Evolutionary conservation across 2,113 vertebrate genomes (phyloP), one percentile per base, ranked within the genome.

Genomic region (Trinectes maculatus): DNA sequence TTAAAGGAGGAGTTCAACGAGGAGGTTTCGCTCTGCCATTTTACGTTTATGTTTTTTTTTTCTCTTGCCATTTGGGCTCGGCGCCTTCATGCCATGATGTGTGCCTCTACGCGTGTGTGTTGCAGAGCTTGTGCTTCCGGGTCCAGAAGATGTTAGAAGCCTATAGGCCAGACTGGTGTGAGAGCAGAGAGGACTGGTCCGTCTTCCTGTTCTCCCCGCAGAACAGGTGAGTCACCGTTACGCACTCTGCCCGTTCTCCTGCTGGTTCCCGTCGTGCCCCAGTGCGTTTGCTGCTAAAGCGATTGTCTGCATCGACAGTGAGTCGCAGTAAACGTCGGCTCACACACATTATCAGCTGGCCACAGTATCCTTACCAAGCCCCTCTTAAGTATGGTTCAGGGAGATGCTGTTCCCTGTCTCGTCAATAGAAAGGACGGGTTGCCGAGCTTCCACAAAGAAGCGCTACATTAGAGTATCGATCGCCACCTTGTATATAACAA

Each of bases 101-200:
- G 36, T 36, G 49, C n/a, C 39, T 19, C 39, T 51, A 3, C 57
- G 9, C 58, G 25, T 39, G 3, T 55, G 18, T 24, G 18, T 63
- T 73, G 61, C 83, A 99, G 98, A 98, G 94, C 46, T 85, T 98
- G 57, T 98, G 96, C 72, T 98, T 98, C 91, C 95, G 98, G 2
- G 90, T 99, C 68, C 93, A 94, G 90, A 99, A 98, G 93, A 98
- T 98, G 96, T 95, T 99, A 8, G 98, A 98, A 51, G 96, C 93
- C 5, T 98, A 99, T 82, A 95, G 95, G 48, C 98, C 98, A 0
- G 95, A 96, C 75, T 99, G 97, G 96, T 99, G 96, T 49, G 96
- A 91, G 82, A 76, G 29, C 26, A 79, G 87, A 76, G 85, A 86
- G 56, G 94, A 98, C 62, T 99, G 97, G 97, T 97, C 97, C 1